Evolutionary conservation across 35 echinoderm and acorn worm species (phyloP).

Genomic region (Diadema setosum): DNA sequence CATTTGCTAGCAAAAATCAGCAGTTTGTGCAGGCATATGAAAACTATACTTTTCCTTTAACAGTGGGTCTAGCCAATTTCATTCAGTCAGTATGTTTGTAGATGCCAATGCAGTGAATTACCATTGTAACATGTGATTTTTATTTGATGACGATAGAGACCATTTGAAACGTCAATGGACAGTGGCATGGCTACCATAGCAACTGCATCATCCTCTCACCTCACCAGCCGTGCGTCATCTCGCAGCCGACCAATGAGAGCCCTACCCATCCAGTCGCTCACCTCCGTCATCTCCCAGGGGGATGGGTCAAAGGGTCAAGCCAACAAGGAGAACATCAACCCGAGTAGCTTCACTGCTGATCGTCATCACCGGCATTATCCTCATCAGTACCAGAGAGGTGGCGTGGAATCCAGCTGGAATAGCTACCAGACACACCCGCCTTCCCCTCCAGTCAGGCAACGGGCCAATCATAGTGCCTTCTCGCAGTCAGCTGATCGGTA

Average conservation of each 20-base stretch:
- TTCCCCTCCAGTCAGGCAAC: slow-evolving; percentile 84
- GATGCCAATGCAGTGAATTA: too few species aligned
- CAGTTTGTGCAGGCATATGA: too few species aligned
- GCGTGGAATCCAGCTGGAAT: slow-evolving; percentile 60
- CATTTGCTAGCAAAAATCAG: too few species aligned
- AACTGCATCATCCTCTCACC: slow-evolving; percentile 62
- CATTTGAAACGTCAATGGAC: slow-evolving; percentile 65
- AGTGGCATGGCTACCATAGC: slow-evolving; percentile 97
- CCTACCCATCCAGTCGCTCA: slow-evolving; percentile 54
- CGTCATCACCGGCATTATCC: too few species aligned
- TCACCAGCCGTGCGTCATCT: slow-evolving; percentile 25
- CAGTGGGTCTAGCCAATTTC: too few species aligned
- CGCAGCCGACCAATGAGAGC: slow-evolving; percentile 80
- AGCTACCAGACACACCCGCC: slow-evolving; percentile 76
- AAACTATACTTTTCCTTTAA: too few species aligned
- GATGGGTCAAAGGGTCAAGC: not conserved
- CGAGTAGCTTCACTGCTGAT: not conserved
- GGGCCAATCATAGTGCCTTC: not conserved
- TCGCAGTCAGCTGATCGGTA: not conserved
- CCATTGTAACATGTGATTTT: not conserved
- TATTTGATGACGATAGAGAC: slow-evolving; percentile 40
- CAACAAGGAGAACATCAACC: not conserved
- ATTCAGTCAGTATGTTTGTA: too few species aligned
- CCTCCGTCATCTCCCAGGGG: slow-evolving; percentile 76
- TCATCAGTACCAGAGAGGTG: not conserved